Evolutionary conservation across 1,140 invertebrate genomes (phyloP).

Genomic region (Penaeus indicus): DNA sequence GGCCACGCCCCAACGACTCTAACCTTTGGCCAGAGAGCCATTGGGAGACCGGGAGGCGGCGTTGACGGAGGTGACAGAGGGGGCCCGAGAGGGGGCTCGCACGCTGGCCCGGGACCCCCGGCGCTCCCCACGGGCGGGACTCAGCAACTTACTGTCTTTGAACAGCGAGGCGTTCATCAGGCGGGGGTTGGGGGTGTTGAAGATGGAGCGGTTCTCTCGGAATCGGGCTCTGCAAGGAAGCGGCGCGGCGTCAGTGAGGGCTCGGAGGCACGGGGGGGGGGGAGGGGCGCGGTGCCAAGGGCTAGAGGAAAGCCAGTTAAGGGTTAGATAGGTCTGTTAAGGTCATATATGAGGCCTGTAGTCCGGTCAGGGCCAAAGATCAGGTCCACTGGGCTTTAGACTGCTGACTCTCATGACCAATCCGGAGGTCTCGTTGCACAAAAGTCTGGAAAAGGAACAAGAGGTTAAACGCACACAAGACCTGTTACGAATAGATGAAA

Average conservation of each 20-base stretch:
- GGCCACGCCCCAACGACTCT: conserved; percentile 73
- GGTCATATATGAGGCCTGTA: neutral
- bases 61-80: conserved; percentile 71
- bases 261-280: neutral
- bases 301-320: neutral
- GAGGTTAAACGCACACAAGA: neutral
- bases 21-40: conserved; percentile 66
- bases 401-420: too few relatives aligned
- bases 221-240: conserved; percentile 82
- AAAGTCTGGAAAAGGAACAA: neutral
- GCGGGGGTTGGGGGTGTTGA: conserved; percentile 91
- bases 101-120: conserved; percentile 76
- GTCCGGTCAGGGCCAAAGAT: neutral
- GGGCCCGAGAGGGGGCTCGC: conserved; percentile 82
- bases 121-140: conserved; percentile 78
- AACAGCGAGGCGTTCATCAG: conserved; percentile 78
- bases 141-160: conserved; percentile 83
- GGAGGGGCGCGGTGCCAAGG: neutral
- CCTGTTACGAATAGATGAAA: neutral
- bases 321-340: neutral
- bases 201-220: conserved; percentile 91
- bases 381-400: too few relatives aligned
- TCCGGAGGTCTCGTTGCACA: too few relatives aligned
- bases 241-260: conserved; percentile 32
- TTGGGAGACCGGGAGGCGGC: conserved; percentile 61